Evolutionary conservation across 2,113 vertebrate species (phyloP).

Genomic region (Lates calcarifer): DNA sequence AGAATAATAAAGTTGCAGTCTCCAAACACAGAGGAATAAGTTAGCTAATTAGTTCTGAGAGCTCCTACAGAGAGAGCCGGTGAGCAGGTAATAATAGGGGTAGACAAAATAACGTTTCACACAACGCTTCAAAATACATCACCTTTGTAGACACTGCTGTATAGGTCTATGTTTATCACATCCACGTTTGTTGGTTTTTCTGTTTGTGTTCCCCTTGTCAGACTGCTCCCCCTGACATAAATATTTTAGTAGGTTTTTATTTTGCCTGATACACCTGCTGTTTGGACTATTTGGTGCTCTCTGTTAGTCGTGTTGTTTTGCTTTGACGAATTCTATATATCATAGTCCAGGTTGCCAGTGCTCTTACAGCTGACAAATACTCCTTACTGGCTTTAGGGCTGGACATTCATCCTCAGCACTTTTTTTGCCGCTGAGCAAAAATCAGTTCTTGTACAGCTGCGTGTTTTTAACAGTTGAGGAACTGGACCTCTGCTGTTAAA

Average conservation of each 20-base stretch:
- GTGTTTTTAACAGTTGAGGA: background rate
- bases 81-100: constrained; percentile 37
- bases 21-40: constrained; percentile 27
- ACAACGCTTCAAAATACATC: constrained; percentile 1
- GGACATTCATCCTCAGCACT: background rate
- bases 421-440: background rate
- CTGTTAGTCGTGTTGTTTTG: background rate
- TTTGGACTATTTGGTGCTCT: background rate
- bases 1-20: constrained; percentile 45
- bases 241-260: constrained; percentile 26
- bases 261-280: background rate
- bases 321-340: background rate
- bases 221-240: background rate
- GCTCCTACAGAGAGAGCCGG: constrained; percentile 16
- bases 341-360: background rate
- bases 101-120: constrained; percentile 15
- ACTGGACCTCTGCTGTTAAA: background rate
- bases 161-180: background rate
- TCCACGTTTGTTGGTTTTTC: constrained; percentile 26
- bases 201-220: background rate
- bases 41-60: constrained; percentile 47
- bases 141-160: background rate
- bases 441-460: background rate
- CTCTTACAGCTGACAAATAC: background rate
- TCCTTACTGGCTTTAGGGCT: background rate